These are phyloP conservation scores for Lasioglossum oenotherae DNA, from an alignment of 2,888 invertebrate species.

Conservation along the genomic window DNA sequence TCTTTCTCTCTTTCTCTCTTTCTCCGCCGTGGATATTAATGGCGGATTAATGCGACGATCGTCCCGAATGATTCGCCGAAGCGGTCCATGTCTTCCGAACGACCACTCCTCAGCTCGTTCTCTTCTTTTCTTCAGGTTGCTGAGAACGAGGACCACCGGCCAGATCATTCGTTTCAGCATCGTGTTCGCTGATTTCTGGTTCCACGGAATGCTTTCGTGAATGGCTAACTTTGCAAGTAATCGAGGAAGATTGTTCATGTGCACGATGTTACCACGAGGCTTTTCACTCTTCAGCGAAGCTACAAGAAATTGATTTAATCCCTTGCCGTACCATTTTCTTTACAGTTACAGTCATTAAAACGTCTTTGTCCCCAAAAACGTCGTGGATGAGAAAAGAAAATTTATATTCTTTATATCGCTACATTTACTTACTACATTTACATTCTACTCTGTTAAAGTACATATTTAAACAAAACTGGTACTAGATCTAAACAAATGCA, in stretches of 20 bases:
- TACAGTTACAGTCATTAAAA: too few species aligned
- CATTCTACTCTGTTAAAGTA: too few species aligned
- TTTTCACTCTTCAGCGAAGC: background rate
- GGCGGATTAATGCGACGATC: conserved; percentile 83
- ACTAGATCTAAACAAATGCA: too few species aligned
- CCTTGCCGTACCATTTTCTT: too few species aligned
- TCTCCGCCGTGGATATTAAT: conserved; percentile 78
- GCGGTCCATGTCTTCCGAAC: background rate
- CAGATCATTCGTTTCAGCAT: background rate
- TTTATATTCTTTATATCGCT: too few species aligned
- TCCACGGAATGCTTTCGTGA: background rate
- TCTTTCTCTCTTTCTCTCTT: background rate
- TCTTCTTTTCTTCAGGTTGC: conserved; percentile 3
- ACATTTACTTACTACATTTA: too few species aligned
- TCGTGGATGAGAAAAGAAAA: too few species aligned
- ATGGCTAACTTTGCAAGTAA: background rate
- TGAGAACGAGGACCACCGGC: conserved; percentile 12
- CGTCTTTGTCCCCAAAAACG: too few species aligned
- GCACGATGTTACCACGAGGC: background rate
- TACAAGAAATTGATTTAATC: background rate
- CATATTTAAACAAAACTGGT: too few species aligned
- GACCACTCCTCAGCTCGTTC: background rate
- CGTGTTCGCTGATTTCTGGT: conserved; percentile 10
- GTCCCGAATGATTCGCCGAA: conserved; percentile 50
- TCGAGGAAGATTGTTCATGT: background rate